Conservation (phyloP, 2,113 vertebrate genomes). For the Halichoeres trimaculatus region DNA sequence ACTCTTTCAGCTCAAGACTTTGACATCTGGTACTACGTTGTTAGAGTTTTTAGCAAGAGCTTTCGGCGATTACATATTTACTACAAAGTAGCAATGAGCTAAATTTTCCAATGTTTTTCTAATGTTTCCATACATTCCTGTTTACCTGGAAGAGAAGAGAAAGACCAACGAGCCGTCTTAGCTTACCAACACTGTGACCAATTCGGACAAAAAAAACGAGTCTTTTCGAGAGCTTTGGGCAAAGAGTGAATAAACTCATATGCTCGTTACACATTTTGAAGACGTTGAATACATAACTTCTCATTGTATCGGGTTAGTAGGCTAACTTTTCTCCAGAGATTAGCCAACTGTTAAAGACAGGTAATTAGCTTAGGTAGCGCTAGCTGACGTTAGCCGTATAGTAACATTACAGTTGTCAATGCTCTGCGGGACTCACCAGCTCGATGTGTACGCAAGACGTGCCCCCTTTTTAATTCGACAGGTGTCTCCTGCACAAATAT, state of each 20-base stretch:
- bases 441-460: slow-evolving; percentile 35
- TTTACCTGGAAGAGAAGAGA: neutral
- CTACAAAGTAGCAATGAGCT: no score
- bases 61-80: no score
- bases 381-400: slow-evolving; percentile 55
- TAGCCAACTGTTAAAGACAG: slow-evolving; percentile 8
- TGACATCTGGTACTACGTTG: no score
- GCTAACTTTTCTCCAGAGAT: neutral
- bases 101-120: no score
- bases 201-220: neutral
- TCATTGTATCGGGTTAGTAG: no score
- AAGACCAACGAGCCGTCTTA: slow-evolving; percentile 1
- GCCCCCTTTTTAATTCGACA: slow-evolving; percentile 1
- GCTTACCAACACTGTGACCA: slow-evolving; percentile 1
- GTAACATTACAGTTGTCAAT: slow-evolving; percentile 51
- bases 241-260: neutral
- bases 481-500: neutral
- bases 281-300: rapidly evolving
- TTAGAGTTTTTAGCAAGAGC: no score
- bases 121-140: neutral
- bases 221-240: neutral
- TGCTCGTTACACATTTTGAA: neutral
- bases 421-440: slow-evolving; percentile 62
- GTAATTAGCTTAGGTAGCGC: slow-evolving; percentile 34
- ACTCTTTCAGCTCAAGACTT: no score